phyloP scores from a whole-genome alignment of 2,797 vertebrate genomes.

The Phataginus tetradactyla region DNA sequence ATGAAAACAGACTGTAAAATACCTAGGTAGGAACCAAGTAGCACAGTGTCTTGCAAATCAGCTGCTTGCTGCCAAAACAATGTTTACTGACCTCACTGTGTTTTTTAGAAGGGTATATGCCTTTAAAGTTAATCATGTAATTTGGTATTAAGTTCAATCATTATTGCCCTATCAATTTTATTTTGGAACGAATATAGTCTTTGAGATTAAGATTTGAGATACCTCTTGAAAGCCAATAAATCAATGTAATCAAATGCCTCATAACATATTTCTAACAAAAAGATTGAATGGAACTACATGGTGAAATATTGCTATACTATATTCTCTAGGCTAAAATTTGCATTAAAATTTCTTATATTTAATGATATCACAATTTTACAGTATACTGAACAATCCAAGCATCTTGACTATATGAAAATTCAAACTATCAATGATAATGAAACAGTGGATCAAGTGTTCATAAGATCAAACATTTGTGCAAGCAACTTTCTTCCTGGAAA shows the following conservation, averaged over 20 bases:
- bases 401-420: background rate
- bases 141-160: background rate
- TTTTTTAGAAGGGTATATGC: background rate
- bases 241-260: background rate
- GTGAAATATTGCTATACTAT: background rate
- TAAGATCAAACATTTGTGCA: slow-evolving; percentile 70
- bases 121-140: background rate
- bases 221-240: slow-evolving; percentile 27
- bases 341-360: slow-evolving; percentile 12
- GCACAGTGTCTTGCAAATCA: background rate
- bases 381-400: background rate
- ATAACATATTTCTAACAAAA: background rate
- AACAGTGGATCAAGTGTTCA: slow-evolving; percentile 66
- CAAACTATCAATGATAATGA: slow-evolving; percentile 45
- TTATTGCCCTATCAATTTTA: background rate
- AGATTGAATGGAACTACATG: background rate
- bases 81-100: background rate
- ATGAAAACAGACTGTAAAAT: background rate
- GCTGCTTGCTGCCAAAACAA: background rate
- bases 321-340: background rate
- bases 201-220: background rate
- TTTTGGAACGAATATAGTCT: background rate
- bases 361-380: background rate
- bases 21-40: background rate
- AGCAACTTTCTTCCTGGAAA: slow-evolving; percentile 75